A percentile compares a stretch with the other conserved stretches of the same genome.
Evolutionary conservation across 2,113 vertebrate genomes (phyloP).

Genomic region (Melanostigma gelatinosum): DNA sequence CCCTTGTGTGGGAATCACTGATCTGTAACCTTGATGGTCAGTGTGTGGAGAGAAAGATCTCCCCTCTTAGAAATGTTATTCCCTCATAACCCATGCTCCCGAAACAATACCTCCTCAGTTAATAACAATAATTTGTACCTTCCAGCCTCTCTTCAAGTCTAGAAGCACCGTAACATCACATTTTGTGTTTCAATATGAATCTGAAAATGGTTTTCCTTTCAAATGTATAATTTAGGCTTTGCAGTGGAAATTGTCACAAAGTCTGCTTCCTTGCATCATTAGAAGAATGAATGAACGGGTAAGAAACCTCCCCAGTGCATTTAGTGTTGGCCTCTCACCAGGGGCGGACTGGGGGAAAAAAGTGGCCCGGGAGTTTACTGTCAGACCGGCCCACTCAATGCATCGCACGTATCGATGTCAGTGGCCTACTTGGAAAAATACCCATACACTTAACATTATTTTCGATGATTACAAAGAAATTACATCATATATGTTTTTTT

Average conservation of each 20-base stretch:
- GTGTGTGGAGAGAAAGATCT: neutral
- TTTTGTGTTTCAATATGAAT: constrained; percentile 47
- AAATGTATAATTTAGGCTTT: constrained; percentile 64
- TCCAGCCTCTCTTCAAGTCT: constrained; percentile 42
- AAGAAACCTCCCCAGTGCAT: constrained; percentile 64
- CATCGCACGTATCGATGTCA: too few species aligned
- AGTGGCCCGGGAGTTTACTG: too few species aligned
- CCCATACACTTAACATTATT: too few species aligned
- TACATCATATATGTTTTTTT: too few species aligned
- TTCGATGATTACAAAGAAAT: too few species aligned
- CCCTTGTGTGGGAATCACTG: neutral
- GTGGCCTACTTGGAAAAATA: too few species aligned
- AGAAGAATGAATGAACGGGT: constrained; percentile 56
- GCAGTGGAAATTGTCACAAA: constrained; percentile 48
- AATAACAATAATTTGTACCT: constrained; percentile 46
- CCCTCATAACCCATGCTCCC: neutral
- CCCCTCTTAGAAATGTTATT: constrained; percentile 1
- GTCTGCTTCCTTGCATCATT: constrained; percentile 63
- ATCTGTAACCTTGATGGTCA: neutral
- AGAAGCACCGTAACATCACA: constrained; percentile 48
- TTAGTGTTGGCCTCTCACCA: constrained; percentile 67
- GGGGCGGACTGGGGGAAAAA: too few species aligned
- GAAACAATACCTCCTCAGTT: constrained; percentile 16
- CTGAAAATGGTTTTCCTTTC: constrained; percentile 47
- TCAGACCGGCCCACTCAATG: too few species aligned